Evolutionary conservation across 2,888 invertebrate species (phyloP).

Genomic region (Muscina levida): DNA sequence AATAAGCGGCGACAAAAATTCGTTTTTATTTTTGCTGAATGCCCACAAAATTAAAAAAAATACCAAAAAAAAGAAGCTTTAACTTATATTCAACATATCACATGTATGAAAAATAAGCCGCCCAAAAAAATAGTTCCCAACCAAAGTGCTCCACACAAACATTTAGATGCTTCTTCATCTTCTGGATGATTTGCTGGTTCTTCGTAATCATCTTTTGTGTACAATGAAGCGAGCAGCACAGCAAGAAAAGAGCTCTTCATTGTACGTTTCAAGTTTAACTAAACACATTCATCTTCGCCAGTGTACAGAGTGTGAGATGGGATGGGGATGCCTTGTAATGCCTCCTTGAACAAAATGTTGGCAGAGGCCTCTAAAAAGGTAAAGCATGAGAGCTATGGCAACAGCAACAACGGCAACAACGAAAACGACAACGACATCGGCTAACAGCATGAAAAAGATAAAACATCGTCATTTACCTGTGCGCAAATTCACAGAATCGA

Average conservation of each 20-base stretch:
- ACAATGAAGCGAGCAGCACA: neutral
- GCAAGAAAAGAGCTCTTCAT: constrained; percentile 4
- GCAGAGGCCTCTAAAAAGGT: constrained; percentile 38
- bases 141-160: constrained; percentile 5
- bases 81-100: constrained; percentile 15
- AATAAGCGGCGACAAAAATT: constrained; percentile 44
- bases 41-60: neutral
- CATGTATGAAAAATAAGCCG: constrained; percentile 45
- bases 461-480: constrained; percentile 56
- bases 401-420: constrained; percentile 1
- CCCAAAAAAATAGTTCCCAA: constrained; percentile 32
- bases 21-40: constrained; percentile 11
- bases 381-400: neutral
- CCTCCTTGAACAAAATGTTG: constrained; percentile 39
- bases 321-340: constrained; percentile 33
- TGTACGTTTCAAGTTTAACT: constrained; percentile 25
- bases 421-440: constrained; percentile 25
- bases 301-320: too few species aligned
- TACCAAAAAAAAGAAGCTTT: neutral
- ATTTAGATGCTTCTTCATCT: constrained; percentile 18
- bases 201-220: constrained; percentile 24
- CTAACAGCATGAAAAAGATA: constrained; percentile 17
- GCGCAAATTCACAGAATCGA: constrained; percentile 62
- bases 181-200: neutral
- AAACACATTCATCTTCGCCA: constrained; percentile 37